phyloP scores from a whole-genome alignment of 2,888 invertebrate genomes.

The Belgica antarctica region DNA sequence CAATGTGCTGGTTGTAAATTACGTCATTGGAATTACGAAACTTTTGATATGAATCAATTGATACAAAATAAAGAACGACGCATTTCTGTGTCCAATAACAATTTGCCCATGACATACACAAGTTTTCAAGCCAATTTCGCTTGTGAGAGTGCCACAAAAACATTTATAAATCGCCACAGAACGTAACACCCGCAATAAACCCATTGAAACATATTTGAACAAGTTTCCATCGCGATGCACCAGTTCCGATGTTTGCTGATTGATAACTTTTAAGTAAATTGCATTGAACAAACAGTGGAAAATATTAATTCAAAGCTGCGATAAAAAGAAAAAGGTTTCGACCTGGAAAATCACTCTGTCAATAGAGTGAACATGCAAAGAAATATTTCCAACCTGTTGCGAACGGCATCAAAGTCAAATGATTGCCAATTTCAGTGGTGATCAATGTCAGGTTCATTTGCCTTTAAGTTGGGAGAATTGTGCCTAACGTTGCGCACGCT shows the following conservation, averaged over 20 bases:
- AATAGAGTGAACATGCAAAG: neutral
- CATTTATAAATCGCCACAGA: too few relatives aligned
- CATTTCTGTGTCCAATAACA: too few relatives aligned
- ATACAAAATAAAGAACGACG: neutral
- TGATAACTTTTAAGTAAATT: constrained; percentile 13
- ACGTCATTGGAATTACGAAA: too few relatives aligned
- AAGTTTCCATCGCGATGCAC: constrained; percentile 15
- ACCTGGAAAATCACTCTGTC: neutral
- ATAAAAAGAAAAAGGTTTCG: neutral
- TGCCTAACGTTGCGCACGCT: too few relatives aligned
- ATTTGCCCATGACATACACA: too few relatives aligned
- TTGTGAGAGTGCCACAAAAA: too few relatives aligned
- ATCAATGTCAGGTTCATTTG: constrained; percentile 11
- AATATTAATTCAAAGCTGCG: neutral
- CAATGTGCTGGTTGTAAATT: too few relatives aligned
- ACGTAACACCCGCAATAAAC: neutral
- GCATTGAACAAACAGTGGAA: neutral
- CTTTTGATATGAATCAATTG: neutral
- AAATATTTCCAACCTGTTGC: neutral
- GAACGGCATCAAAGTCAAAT: neutral
- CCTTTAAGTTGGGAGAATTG: neutral
- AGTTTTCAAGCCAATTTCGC: too few relatives aligned
- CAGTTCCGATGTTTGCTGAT: constrained; percentile 5
- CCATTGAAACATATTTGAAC: neutral
- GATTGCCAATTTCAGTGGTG: neutral